These are phyloP conservation scores for Torymus aiolomorphi DNA, from an alignment of 2,888 invertebrate genomes.

Conservation along the genomic window DNA sequence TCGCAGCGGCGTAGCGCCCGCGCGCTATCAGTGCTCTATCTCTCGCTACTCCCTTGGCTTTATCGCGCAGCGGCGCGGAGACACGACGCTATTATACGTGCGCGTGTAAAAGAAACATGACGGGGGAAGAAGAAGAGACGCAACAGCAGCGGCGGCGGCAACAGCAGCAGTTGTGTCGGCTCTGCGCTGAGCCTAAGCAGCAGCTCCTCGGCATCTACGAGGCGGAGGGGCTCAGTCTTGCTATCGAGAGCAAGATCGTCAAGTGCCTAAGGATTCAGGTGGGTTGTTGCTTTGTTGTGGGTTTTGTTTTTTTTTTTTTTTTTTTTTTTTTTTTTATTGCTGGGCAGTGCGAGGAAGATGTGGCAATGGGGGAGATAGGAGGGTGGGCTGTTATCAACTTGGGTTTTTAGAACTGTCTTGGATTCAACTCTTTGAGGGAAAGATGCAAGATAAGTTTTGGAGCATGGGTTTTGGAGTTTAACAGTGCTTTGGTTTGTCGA, in stretches of 20 bases:
- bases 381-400: no score
- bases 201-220: slow-evolving; percentile 74
- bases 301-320: slow-evolving; percentile 27
- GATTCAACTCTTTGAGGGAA: neutral
- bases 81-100: no score
- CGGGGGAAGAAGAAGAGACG: slow-evolving; percentile 1
- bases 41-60: no score
- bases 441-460: neutral
- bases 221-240: slow-evolving; percentile 73
- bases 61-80: no score
- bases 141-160: neutral
- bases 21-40: no score
- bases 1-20: no score
- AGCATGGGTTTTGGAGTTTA: neutral
- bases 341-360: no score
- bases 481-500: neutral
- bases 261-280: slow-evolving; percentile 76
- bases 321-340: slow-evolving; percentile 3
- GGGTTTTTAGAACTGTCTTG: neutral
- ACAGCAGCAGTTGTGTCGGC: slow-evolving; percentile 71
- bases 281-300: slow-evolving; percentile 2
- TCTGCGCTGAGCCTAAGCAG: slow-evolving; percentile 75
- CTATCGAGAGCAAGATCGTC: slow-evolving; percentile 73
- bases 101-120: neutral
- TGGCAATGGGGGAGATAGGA: no score